These are phyloP conservation scores for Oncorhynchus tshawytscha DNA, from an alignment of 2,113 vertebrate genomes.

Conservation along the genomic window DNA sequence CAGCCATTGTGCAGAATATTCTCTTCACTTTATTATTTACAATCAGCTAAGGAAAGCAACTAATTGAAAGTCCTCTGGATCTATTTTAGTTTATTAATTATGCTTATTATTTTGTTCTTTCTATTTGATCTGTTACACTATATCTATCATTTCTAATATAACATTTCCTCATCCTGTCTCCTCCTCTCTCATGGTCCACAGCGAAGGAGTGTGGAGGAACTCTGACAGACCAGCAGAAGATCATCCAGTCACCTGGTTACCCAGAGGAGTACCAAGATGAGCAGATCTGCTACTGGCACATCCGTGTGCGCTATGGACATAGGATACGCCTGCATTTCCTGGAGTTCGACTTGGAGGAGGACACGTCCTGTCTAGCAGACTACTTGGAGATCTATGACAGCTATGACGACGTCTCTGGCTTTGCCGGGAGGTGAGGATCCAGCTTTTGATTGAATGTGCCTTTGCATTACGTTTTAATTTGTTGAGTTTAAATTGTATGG, in stretches of 20 bases:
- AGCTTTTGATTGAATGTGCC: neutral
- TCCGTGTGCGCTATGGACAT: constrained; percentile 84
- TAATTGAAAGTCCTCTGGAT: neutral
- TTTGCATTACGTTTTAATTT: neutral
- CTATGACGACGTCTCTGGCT: constrained; percentile 90
- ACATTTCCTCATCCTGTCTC: neutral
- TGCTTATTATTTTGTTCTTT: neutral
- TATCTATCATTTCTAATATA: too few relatives aligned
- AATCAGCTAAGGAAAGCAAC: constrained; percentile 78
- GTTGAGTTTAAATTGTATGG: neutral
- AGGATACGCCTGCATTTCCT: constrained; percentile 84
- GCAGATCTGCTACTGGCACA: constrained; percentile 95
- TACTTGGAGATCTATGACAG: constrained; percentile 94
- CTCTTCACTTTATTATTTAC: too few relatives aligned
- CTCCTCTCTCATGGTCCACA: constrained; percentile 45
- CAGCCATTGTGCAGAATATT: too few relatives aligned
- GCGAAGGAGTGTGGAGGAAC: constrained; percentile 94
- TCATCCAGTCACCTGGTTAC: constrained; percentile 90
- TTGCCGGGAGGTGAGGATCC: constrained; percentile 84
- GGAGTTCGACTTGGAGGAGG: constrained; percentile 91
- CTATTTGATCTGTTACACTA: too few relatives aligned
- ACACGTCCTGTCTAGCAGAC: constrained; percentile 84
- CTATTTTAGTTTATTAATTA: neutral
- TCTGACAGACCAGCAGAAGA: constrained; percentile 81
- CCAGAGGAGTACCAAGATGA: constrained; percentile 89